Evolutionary conservation across 1,140 invertebrate species (phyloP), one percentile per base, ranked within the genome.

Genomic region (Eupeodes corollae): DNA sequence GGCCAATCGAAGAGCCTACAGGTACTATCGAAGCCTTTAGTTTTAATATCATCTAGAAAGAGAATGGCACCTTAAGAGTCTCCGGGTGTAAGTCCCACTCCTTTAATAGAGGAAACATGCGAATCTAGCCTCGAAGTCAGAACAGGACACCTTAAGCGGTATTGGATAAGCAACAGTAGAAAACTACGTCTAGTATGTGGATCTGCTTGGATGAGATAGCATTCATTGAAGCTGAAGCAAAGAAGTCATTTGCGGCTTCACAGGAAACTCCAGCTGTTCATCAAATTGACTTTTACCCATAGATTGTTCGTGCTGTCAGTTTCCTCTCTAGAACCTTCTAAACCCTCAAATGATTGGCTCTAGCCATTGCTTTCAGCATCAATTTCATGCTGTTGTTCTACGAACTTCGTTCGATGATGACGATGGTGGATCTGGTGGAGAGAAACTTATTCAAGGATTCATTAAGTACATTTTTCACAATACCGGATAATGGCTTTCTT

Each of bases 321-420:
- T 93, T 97, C 71, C 75, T 99, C 51, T 96, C 97, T 3, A 75
- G 96, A 41, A 98, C 99, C 70, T 99, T 98, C 73, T 99, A 99
- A 75, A 98, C 91, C 63, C 76, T 99, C 53, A 99, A 99, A 78
- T 94, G 94, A 58, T 82, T 92, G 30, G 96, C 95, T 15, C 72
- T 99, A 41, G 83, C 91, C 15, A 75, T 99, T 49, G 96, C 96
- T 39, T 99, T 99, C 73, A 84, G 86, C 59, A 99, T 99, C 69
- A 99, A 99, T 72, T 92, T 99, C 56, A 92, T 99, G 73, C 76
- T 99, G 45, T 80, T 99, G 5, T 98, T 98, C 73, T 99, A 97
- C 70, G 93, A 95, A 80, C 84, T 15, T 84, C 84, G 6, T 66
- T 88, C 16, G 79, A 76, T 39, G 80, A 77, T 32, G 84, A 85